Percentiles rank a stretch among this genome's conserved stretches.
Evolutionary conservation across 2,888 invertebrate genomes (phyloP).

Genomic region (Caenorhabditis imperialis): DNA sequence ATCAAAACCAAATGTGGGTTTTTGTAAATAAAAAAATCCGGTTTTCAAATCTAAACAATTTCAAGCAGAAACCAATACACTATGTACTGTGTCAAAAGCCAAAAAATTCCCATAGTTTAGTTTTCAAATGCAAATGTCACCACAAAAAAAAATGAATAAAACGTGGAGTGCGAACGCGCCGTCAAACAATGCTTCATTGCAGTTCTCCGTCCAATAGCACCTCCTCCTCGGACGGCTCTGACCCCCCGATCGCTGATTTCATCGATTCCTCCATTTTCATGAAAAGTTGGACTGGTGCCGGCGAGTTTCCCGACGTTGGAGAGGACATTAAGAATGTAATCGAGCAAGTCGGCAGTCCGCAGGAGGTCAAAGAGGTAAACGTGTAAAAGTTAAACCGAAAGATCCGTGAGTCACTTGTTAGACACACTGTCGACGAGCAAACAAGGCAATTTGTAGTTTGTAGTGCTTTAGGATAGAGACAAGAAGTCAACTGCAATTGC

Average conservation of each 20-base stretch:
- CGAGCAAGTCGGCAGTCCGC: not conserved
- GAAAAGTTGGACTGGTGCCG: slow-evolving; percentile 31
- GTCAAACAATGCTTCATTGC: slow-evolving; percentile 14
- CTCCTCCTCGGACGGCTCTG: slow-evolving; percentile 33
- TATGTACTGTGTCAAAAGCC: too few species aligned
- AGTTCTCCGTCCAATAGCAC: slow-evolving; percentile 44
- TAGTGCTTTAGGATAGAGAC: not conserved
- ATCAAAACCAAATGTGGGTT: slow-evolving; percentile 39
- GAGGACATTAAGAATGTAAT: slow-evolving; percentile 38
- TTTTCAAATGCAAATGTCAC: slow-evolving; percentile 6
- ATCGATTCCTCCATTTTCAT: slow-evolving; percentile 21
- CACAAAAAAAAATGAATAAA: slow-evolving; percentile 11
- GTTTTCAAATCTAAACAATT: too few species aligned
- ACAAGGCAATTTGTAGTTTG: too few species aligned
- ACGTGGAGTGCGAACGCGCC: slow-evolving; percentile 6
- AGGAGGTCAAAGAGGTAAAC: slow-evolving; percentile 31
- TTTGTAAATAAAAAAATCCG: too few species aligned
- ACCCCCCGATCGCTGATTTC: slow-evolving; percentile 18
- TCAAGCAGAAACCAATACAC: not conserved
- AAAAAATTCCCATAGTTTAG: slow-evolving; percentile 1
- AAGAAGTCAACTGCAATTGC: slow-evolving; percentile 21
- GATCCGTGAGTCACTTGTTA: too few species aligned
- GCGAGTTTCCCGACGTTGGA: slow-evolving; percentile 36
- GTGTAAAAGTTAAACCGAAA: too few species aligned
- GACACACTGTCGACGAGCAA: too few species aligned